Conservation (phyloP, 2,797 vertebrate species). For the Siniperca obscura region DNA sequence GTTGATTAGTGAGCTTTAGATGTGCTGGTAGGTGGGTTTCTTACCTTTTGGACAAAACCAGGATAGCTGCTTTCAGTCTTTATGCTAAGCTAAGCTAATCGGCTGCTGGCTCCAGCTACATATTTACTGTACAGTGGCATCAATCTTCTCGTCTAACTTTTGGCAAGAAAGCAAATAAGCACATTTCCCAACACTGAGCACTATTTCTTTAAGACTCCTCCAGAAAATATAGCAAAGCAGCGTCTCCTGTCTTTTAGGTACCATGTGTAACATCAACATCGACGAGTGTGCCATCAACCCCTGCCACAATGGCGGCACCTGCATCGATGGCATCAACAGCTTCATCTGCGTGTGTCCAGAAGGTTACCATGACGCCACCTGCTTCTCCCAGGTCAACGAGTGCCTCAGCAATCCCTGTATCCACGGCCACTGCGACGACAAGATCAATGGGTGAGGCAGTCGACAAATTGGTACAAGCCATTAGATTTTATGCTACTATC, state of each 20-base stretch:
- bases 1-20: background rate
- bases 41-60: background rate
- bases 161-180: background rate
- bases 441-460: constrained; percentile 90
- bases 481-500: background rate
- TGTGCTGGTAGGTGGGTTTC: background rate
- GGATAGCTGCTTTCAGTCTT: background rate
- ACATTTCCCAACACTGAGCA: background rate
- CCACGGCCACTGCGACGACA: constrained; percentile 92
- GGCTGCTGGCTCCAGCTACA: background rate
- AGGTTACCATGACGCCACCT: constrained; percentile 92
- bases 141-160: background rate
- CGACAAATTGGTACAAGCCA: background rate
- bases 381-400: constrained; percentile 95
- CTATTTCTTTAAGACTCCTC: no score
- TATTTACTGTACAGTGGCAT: background rate
- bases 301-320: constrained; percentile 95
- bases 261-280: constrained; percentile 94
- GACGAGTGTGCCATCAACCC: constrained; percentile 93
- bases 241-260: constrained; percentile 79
- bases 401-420: constrained; percentile 96
- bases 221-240: background rate
- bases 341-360: constrained; percentile 93
- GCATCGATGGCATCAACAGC: constrained; percentile 90
- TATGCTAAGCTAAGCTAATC: background rate